Base-by-base conservation (phyloP, 2,113 vertebrate genomes). In the Pterocles gutturalis region DNA sequence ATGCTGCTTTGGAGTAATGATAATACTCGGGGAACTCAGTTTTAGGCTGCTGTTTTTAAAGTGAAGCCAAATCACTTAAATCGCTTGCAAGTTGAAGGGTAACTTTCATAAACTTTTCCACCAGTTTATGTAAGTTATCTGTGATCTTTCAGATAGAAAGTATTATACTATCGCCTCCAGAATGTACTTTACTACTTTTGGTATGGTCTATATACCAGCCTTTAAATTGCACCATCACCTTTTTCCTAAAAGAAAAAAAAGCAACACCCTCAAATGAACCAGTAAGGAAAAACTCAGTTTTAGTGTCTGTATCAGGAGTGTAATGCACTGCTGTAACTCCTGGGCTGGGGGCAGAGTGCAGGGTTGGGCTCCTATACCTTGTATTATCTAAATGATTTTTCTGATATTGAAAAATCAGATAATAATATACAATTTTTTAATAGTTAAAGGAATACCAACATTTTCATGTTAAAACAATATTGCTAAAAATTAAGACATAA, bases 21-120 rank as follows among this genome's bases (percentile, higher is more conserved):
- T 83, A 87, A 90, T 94, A 96, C 41, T 85, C 77, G 92, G 73
- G 62, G 96, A 89, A 92, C 73, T 97, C 92, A 94, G 96, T 97
- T 97, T 96, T 89, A 96, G 90, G 90, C 81, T 95, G 93, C 97
- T 97, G 94, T 94, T 97, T 97, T 92, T 95, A 90, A 97, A 98
- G 95, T 72, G 82, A 89, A 91, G 89, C 93, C 96, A 95, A 96
- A 94, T 89, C 82, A 90, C 76, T 94, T 97, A 89, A 89, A 20
- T 89, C 85, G 89, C 81, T 95, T 90, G 62, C 51, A 96, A 92
- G 95, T 93, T 97, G 83, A 88, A 97, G 45, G 91, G 78, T 86
- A 96, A 96, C 73, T 96, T 89, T 87, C 28, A 72, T 53, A 79
- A 97, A 95, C 89, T 94, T 95, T 80, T 87, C 41, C 38, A 73